Evolutionary conservation across 2,888 invertebrate species (phyloP).

Genomic region (Lagria hirta): DNA sequence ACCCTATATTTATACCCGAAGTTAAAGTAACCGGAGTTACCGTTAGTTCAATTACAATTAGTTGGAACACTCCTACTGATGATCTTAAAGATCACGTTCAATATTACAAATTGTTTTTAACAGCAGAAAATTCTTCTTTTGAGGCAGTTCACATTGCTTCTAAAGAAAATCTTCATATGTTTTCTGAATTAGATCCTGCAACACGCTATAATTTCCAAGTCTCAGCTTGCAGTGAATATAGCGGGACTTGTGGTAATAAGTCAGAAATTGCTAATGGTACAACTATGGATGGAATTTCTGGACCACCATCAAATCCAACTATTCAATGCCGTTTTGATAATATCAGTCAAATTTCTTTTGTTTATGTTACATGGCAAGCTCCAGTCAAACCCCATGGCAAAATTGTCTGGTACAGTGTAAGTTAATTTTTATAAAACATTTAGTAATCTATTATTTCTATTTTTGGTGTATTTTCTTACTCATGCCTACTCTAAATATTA

Average conservation of each 20-base stretch:
- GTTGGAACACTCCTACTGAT: conserved; percentile 71
- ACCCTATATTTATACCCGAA: conserved; percentile 77
- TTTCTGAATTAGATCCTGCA: conserved; percentile 73
- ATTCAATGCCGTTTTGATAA: conserved; percentile 68
- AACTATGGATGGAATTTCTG: conserved; percentile 80
- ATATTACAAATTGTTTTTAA: conserved; percentile 71
- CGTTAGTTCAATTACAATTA: conserved; percentile 76
- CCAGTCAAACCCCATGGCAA: conserved; percentile 76
- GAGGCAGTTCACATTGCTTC: conserved; percentile 68
- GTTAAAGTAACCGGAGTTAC: conserved; percentile 73
- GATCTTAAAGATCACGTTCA: conserved; percentile 71
- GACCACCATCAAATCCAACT: conserved; percentile 68
- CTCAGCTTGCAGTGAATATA: conserved; percentile 78
- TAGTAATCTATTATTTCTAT: not conserved
- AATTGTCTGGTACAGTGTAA: conserved; percentile 75
- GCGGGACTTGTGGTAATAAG: conserved; percentile 74
- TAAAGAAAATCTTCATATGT: conserved; percentile 73
- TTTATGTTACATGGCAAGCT: conserved; percentile 72
- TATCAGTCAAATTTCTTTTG: conserved; percentile 61
- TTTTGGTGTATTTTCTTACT: not conserved
- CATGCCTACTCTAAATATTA: not conserved
- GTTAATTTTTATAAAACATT: conserved; percentile 38
- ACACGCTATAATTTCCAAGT: conserved; percentile 81
- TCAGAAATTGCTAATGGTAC: conserved; percentile 76
- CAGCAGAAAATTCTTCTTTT: conserved; percentile 58